Evolutionary conservation across 2,888 invertebrate species (phyloP).

Genomic region (Tetragnatha montana): DNA sequence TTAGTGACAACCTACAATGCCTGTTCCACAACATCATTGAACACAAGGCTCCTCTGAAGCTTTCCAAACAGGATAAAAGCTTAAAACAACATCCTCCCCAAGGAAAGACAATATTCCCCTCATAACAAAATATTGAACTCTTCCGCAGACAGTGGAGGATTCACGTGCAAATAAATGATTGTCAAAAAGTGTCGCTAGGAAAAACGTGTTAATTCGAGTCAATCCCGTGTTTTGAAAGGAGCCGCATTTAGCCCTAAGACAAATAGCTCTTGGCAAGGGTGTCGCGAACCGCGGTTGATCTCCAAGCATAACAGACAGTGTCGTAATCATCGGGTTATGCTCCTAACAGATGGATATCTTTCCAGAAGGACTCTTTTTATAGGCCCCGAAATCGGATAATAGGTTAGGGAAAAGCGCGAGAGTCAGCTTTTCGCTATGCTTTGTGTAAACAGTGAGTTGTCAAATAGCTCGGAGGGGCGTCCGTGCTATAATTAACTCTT

Average conservation of each 20-base stretch:
- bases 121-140: no score
- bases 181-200: constrained; percentile 45
- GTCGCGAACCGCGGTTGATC: constrained; percentile 1
- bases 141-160: constrained; percentile 7
- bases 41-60: no score
- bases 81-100: no score
- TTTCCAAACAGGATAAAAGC: no score
- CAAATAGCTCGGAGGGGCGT: constrained; percentile 35
- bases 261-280: constrained; percentile 66
- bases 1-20: no score
- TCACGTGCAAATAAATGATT: constrained; percentile 43
- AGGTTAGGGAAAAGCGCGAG: constrained; percentile 33
- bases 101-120: no score
- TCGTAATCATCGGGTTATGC: constrained; percentile 61
- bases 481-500: constrained; percentile 47
- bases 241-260: constrained; percentile 62
- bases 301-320: constrained; percentile 50
- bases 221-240: constrained; percentile 42
- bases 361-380: constrained; percentile 53
- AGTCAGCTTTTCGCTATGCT: constrained; percentile 31
- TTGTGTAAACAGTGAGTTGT: constrained; percentile 61
- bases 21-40: no score
- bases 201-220: constrained; percentile 66
- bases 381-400: constrained; percentile 43
- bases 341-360: constrained; percentile 63